Evolutionary conservation across 2,797 vertebrate genomes (phyloP).

Genomic region (Crenuchus spilurus): DNA sequence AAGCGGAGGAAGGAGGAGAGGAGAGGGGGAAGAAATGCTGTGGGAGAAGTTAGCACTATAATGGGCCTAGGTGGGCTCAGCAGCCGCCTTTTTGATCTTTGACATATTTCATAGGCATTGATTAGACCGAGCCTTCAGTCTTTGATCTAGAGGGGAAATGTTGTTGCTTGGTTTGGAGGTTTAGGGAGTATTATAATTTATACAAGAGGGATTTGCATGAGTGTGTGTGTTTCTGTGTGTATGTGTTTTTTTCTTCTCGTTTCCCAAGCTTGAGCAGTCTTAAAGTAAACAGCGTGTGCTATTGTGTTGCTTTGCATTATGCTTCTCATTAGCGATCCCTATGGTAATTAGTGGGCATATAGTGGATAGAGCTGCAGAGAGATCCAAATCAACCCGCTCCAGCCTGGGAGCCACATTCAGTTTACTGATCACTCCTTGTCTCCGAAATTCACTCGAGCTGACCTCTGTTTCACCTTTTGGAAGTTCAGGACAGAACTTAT

Average conservation of each 20-base stretch:
- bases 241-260: slow-evolving; percentile 33
- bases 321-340: slow-evolving; percentile 76
- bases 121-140: slow-evolving; percentile 69
- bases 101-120: slow-evolving; percentile 71
- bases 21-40: slow-evolving; percentile 33
- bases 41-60: slow-evolving; percentile 64
- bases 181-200: slow-evolving; percentile 84
- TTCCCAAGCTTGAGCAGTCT: slow-evolving; percentile 70
- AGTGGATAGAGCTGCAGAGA: slow-evolving; percentile 32
- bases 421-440: slow-evolving; percentile 35
- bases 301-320: slow-evolving; percentile 79
- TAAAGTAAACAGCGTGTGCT: slow-evolving; percentile 76
- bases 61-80: slow-evolving; percentile 58
- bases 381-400: slow-evolving; percentile 7
- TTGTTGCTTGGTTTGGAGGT: slow-evolving; percentile 67
- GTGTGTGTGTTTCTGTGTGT: slow-evolving; percentile 30
- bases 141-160: slow-evolving; percentile 76
- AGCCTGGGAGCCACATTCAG: slow-evolving; percentile 8
- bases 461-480: slow-evolving; percentile 5
- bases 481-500: slow-evolving; percentile 19
- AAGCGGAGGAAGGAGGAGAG: slow-evolving; percentile 30
- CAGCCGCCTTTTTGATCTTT: slow-evolving; percentile 73
- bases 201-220: slow-evolving; percentile 76
- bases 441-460: slow-evolving; percentile 11
- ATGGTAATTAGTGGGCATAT: slow-evolving; percentile 74